Base-by-base conservation (phyloP, 2,797 vertebrate genomes). In the Echiichthys vipera region DNA sequence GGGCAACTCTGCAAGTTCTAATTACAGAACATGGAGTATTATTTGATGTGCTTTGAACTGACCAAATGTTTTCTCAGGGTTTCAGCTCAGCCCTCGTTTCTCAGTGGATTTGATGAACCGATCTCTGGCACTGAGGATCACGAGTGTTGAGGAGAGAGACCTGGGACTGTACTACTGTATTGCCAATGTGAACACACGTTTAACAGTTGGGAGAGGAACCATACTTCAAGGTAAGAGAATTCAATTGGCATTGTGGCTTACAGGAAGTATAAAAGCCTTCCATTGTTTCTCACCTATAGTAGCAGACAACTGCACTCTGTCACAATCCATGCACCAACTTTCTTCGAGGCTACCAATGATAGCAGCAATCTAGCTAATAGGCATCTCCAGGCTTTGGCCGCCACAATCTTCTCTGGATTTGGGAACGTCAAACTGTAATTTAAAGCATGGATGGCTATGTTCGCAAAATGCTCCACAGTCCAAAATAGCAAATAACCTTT, bases 81-180 rank as follows among this genome's bases (percentile, higher is more conserved):
- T 43, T 58, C 65, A 55, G 30, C 20, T 68, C 12, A 66, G 27
- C 36, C 12, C 37, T 29, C 72, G 47, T 34, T 74, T 74, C 30
- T 64, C 72, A 1, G 58, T 51, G 64, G 20, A 0, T 3, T 2
- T 79, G 64, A n/a, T 32, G 15, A 79, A 77, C 17, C 55, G 62
- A 9, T 78, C 80, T 43, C 62, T 84, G 30, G 74, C 32, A 0
- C 74, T 80, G 17, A 50, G 1, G 5, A 87, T 84, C 40, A 22
- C 22, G 12, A 14, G 0, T 5, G 13, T 83, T 7, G 59, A 65
- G 18, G 49, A 71, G 13, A 6, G 0, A 3, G 83, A 85, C 37
- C 69, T 83, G 27, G 80, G 74, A 1, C 15, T 84, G 69, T 87
- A 81, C 58, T 87, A 71, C 65, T 87, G 85, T 5, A 17, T 81